These are phyloP conservation scores for Hiodon alosoides DNA, from an alignment of 2,113 vertebrate species.

Conservation along the genomic window DNA sequence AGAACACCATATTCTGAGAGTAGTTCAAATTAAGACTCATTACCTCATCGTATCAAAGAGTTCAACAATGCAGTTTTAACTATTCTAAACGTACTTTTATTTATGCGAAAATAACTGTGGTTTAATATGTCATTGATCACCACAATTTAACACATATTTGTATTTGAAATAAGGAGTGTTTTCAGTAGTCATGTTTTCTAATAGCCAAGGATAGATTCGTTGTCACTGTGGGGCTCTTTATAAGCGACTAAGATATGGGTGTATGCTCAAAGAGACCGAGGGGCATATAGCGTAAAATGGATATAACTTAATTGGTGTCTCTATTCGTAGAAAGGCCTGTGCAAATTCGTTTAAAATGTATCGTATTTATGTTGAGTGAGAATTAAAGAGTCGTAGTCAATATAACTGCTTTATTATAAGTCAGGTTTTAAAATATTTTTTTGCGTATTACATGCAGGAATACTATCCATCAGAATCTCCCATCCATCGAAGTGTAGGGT, in stretches of 20 bases:
- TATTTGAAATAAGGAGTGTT: background rate
- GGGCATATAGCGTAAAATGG: too few species aligned
- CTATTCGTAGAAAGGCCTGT: background rate
- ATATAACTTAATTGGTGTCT: too few species aligned
- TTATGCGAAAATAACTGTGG: background rate
- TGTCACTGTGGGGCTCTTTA: too few species aligned
- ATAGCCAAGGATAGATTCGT: background rate
- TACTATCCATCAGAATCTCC: background rate
- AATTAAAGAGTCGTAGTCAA: too few species aligned
- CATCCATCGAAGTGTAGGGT: background rate
- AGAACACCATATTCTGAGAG: constrained; percentile 52
- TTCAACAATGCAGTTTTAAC: background rate
- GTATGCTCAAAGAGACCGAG: too few species aligned
- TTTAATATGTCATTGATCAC: background rate
- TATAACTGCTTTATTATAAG: too few species aligned
- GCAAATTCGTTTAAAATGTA: too few species aligned
- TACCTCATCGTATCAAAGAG: constrained; percentile 4
- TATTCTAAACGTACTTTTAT: background rate
- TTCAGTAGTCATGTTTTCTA: background rate
- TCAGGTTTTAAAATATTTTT: background rate
- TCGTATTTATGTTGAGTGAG: too few species aligned
- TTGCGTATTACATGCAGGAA: too few species aligned
- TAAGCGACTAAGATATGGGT: too few species aligned
- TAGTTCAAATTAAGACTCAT: constrained; percentile 12
- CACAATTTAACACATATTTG: background rate